phyloP scores from a whole-genome alignment of 2,113 vertebrate species.

The Sinocyclocheilus maitianheensis region DNA sequence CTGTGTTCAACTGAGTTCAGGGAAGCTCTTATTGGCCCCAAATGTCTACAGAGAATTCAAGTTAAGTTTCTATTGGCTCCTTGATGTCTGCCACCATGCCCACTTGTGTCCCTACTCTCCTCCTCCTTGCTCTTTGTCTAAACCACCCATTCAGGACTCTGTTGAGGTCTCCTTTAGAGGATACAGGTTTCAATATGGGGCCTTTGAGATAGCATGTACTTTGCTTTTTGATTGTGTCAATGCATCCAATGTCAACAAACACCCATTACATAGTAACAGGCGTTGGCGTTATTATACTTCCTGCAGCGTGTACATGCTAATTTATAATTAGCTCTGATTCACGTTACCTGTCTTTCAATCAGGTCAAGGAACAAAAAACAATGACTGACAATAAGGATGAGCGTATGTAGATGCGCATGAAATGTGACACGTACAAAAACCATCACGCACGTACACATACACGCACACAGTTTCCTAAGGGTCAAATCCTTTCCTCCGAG shows the following conservation, averaged over 20 bases:
- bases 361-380: constrained; percentile 5
- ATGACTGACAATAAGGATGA: background rate
- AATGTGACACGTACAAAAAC: background rate
- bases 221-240: constrained; percentile 38
- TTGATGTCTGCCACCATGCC: constrained; percentile 58
- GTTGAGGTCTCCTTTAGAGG: constrained; percentile 54
- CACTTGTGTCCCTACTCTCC: constrained; percentile 66
- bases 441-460: background rate
- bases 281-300: background rate
- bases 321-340: background rate
- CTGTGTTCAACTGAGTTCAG: constrained; percentile 57
- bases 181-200: constrained; percentile 61
- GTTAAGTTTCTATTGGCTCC: constrained; percentile 68
- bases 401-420: background rate
- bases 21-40: constrained; percentile 67
- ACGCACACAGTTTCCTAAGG: background rate
- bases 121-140: constrained; percentile 62
- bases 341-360: background rate
- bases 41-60: constrained; percentile 30
- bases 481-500: constrained; percentile 4
- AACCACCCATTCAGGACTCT: constrained; percentile 44
- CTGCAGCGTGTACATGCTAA: background rate
- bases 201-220: constrained; percentile 65
- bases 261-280: constrained; percentile 34
- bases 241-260: constrained; percentile 8